phyloP scores from a whole-genome alignment of 2,113 vertebrate species.

The Phaethon lepturus region DNA sequence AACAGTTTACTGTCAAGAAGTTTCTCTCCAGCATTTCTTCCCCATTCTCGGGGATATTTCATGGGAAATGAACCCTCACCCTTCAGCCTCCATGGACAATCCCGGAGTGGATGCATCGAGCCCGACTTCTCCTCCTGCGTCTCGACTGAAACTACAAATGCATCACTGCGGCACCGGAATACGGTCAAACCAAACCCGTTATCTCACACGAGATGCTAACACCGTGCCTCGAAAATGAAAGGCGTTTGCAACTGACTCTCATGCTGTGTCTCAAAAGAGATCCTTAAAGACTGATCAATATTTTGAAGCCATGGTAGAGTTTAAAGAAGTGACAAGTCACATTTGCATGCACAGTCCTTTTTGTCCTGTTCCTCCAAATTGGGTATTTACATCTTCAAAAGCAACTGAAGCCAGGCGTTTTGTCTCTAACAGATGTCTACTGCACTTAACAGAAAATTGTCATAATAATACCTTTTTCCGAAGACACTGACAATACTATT shows the following conservation, averaged over 20 bases:
- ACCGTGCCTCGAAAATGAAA: neutral
- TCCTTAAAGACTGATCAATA: neutral
- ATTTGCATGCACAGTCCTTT: neutral
- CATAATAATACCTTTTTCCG: neutral
- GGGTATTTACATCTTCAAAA: neutral
- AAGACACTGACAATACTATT: neutral
- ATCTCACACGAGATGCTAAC: neutral
- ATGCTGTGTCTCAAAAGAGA: neutral
- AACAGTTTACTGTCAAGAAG: neutral
- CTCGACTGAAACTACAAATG: neutral
- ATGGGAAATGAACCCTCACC: neutral
- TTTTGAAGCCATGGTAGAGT: neutral
- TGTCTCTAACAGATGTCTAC: neutral
- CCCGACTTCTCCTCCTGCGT: neutral
- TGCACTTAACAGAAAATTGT: constrained; percentile 24
- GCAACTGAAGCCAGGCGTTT: neutral
- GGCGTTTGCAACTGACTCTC: neutral
- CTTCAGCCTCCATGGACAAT: neutral
- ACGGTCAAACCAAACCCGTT: neutral
- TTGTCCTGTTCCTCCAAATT: neutral
- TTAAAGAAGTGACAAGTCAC: neutral
- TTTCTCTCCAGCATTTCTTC: neutral
- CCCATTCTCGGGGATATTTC: neutral
- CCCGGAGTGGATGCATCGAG: rapidly evolving
- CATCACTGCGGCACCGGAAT: neutral